Percentiles rank a stretch among this genome's conserved stretches.
Conservation (phyloP, 2,113 vertebrate genomes). For the Etheostoma cragini region DNA sequence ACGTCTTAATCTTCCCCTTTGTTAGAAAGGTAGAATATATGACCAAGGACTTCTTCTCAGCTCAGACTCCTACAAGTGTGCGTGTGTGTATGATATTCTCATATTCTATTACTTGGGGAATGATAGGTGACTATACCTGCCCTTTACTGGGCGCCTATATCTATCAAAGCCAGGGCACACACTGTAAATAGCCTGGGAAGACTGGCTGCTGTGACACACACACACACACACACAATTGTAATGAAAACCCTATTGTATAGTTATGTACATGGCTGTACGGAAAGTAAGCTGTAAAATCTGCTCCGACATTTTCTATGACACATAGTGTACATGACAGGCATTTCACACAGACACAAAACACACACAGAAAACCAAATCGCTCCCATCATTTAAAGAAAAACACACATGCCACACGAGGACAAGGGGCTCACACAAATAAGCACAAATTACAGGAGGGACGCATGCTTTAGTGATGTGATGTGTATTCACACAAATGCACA, state of each 20-base stretch:
- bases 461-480: slow-evolving; percentile 72
- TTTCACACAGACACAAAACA: slow-evolving; percentile 39
- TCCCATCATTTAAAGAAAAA: slow-evolving; percentile 35
- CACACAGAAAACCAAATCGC: neutral
- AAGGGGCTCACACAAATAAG: slow-evolving; percentile 57
- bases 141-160: slow-evolving; percentile 59
- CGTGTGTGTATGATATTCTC: slow-evolving; percentile 15
- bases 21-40: slow-evolving; percentile 19
- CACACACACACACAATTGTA: slow-evolving; percentile 23
- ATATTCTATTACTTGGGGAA: slow-evolving; percentile 43
- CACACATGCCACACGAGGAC: slow-evolving; percentile 60
- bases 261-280: slow-evolving; percentile 22
- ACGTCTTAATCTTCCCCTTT: slow-evolving; percentile 27
- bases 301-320: slow-evolving; percentile 40
- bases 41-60: slow-evolving; percentile 24
- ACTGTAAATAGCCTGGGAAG: slow-evolving; percentile 53
- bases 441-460: slow-evolving; percentile 58
- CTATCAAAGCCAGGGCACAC: slow-evolving; percentile 59
- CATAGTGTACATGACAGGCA: slow-evolving; percentile 40
- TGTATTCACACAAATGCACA: slow-evolving; percentile 7
- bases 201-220: slow-evolving; percentile 17
- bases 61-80: slow-evolving; percentile 36
- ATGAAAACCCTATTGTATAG: slow-evolving; percentile 38
- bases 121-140: slow-evolving; percentile 18
- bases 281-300: slow-evolving; percentile 30